Conservation (phyloP, 2,888 invertebrate species). For the Apoderus coryli region DNA sequence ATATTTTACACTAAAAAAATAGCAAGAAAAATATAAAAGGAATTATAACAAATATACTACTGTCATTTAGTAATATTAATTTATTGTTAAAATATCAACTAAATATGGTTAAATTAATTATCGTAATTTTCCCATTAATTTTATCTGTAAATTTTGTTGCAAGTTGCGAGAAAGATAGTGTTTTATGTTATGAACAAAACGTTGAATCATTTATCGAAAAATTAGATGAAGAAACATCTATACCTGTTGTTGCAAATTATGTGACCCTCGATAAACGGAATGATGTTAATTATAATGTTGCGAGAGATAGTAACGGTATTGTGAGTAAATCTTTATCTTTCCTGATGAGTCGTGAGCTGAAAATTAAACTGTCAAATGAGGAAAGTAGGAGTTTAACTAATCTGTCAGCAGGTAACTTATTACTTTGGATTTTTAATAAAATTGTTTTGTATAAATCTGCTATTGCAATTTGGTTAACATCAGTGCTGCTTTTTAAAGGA, state of each 20-base stretch:
- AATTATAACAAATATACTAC: no score
- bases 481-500: no score
- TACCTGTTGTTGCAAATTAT: slow-evolving; percentile 32
- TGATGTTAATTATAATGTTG: slow-evolving; percentile 20
- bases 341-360: slow-evolving; percentile 35
- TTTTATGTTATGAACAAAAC: slow-evolving; percentile 31
- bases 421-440: slow-evolving; percentile 11
- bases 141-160: slow-evolving; percentile 3
- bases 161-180: slow-evolving; percentile 15
- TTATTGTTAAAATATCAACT: no score
- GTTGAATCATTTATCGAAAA: slow-evolving; percentile 33
- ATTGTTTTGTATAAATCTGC: slow-evolving; percentile 12
- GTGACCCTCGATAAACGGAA: slow-evolving; percentile 28
- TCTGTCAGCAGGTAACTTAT: slow-evolving; percentile 20
- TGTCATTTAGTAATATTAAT: no score
- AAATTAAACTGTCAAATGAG: slow-evolving; percentile 30
- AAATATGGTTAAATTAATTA: no score
- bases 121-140: no score
- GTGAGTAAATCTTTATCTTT: slow-evolving; percentile 36
- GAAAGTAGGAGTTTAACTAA: slow-evolving; percentile 25
- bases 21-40: no score
- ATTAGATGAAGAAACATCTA: slow-evolving; percentile 31
- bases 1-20: no score
- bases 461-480: no score
- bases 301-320: slow-evolving; percentile 28